phyloP scores from a whole-genome alignment of 2,797 vertebrate genomes.

The Champsocephalus esox region DNA sequence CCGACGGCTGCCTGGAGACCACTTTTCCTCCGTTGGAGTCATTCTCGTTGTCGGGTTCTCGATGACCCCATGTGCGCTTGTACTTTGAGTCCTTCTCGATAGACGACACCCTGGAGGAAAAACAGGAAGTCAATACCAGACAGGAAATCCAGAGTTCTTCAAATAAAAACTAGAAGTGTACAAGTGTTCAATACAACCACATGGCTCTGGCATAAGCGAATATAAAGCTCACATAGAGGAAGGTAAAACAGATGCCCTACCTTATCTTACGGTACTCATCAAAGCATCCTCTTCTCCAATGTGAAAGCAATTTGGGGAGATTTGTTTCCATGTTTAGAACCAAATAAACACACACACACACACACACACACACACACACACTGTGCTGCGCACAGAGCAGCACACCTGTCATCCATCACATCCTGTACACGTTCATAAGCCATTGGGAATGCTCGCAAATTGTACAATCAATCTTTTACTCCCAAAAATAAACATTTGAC shows the following conservation, averaged over 20 bases:
- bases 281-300: slow-evolving; percentile 69
- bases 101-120: slow-evolving; percentile 86
- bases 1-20: slow-evolving; percentile 89
- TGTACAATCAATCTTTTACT: slow-evolving; percentile 1
- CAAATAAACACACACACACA: slow-evolving; percentile 19
- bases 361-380: slow-evolving; percentile 25
- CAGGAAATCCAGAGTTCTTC: not conserved
- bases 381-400: not conserved
- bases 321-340: slow-evolving; percentile 57
- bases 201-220: not conserved
- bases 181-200: not conserved
- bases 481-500: slow-evolving; percentile 20
- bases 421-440: not conserved
- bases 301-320: slow-evolving; percentile 74
- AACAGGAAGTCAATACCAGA: not conserved
- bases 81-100: slow-evolving; percentile 91
- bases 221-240: not conserved
- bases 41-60: slow-evolving; percentile 63
- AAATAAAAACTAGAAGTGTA: no score
- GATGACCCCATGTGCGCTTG: slow-evolving; percentile 90
- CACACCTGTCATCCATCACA: not conserved
- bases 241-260: slow-evolving; percentile 57
- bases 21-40: slow-evolving; percentile 66
- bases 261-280: slow-evolving; percentile 74
- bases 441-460: not conserved